phyloP scores from a whole-genome alignment of 2,888 invertebrate species.

The Drosophila colorata region DNA sequence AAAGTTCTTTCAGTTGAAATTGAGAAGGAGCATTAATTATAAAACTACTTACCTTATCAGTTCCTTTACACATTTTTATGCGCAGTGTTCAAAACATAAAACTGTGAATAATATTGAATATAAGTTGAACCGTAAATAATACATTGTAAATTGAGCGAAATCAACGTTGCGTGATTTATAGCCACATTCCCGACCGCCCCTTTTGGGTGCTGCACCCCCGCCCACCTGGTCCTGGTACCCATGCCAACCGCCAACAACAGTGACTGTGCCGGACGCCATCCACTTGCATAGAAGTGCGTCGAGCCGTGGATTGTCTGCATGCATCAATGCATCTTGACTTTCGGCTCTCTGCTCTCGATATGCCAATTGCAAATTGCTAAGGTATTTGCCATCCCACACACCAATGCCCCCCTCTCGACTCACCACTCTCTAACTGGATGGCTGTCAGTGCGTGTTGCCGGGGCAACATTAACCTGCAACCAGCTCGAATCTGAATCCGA shows the following conservation, averaged over 20 bases:
- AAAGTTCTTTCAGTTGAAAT: too few relatives aligned
- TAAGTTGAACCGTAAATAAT: slow-evolving; percentile 40
- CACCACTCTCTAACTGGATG: background rate
- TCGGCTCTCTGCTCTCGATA: slow-evolving; percentile 25
- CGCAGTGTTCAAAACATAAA: background rate
- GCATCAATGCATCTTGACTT: slow-evolving; percentile 68
- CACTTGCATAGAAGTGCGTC: slow-evolving; percentile 57
- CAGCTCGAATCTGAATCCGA: slow-evolving; percentile 27
- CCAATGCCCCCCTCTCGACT: background rate
- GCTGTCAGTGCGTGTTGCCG: slow-evolving; percentile 52
- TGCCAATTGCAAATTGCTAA: slow-evolving; percentile 23
- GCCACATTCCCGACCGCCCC: slow-evolving; percentile 20
- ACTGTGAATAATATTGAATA: slow-evolving; percentile 14
- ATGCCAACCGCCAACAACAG: slow-evolving; percentile 33
- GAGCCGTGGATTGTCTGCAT: slow-evolving; percentile 65
- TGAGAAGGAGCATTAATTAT: too few relatives aligned
- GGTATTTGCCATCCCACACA: background rate
- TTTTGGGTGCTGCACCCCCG: background rate
- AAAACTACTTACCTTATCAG: too few relatives aligned
- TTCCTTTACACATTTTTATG: background rate
- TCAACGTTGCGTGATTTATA: slow-evolving; percentile 42
- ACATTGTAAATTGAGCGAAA: slow-evolving; percentile 40
- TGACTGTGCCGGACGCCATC: slow-evolving; percentile 18
- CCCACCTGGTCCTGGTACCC: slow-evolving; percentile 12
- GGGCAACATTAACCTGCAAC: slow-evolving; percentile 65